Evolutionary conservation across 2,888 invertebrate species (phyloP).

Genomic region (Hedya salicella): DNA sequence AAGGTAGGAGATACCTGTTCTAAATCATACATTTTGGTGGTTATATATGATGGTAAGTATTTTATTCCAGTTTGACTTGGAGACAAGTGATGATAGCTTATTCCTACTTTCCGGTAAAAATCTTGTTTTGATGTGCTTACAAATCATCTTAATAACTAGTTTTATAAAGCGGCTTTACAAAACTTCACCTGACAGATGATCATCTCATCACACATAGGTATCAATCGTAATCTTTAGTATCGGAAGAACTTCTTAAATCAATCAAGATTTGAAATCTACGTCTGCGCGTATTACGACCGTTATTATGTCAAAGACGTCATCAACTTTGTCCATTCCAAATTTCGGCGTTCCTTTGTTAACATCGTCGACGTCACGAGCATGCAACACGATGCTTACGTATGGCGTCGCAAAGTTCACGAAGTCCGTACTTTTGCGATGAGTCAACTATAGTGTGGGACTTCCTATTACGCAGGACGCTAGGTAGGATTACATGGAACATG

Average conservation of each 20-base stretch:
- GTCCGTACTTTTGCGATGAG: slow-evolving; percentile 24
- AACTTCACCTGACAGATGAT: no score
- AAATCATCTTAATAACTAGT: no score
- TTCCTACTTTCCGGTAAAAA: no score
- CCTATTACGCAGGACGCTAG: slow-evolving; percentile 30
- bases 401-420: slow-evolving; percentile 24
- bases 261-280: not conserved
- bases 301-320: slow-evolving; percentile 16
- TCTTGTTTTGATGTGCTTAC: no score
- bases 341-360: slow-evolving; percentile 14
- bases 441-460: slow-evolving; percentile 37
- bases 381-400: not conserved
- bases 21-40: no score
- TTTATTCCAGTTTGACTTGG: no score
- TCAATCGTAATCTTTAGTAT: not conserved
- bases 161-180: no score
- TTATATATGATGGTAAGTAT: no score
- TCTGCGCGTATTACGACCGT: not conserved
- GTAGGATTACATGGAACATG: slow-evolving; percentile 8
- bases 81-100: no score
- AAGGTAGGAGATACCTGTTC: no score
- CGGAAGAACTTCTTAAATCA: not conserved
- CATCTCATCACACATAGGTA: no score
- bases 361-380: slow-evolving; percentile 7
- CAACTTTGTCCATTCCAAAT: not conserved